Conservation (phyloP, 2,797 vertebrate species). For the Leptoclinus maculatus region DNA sequence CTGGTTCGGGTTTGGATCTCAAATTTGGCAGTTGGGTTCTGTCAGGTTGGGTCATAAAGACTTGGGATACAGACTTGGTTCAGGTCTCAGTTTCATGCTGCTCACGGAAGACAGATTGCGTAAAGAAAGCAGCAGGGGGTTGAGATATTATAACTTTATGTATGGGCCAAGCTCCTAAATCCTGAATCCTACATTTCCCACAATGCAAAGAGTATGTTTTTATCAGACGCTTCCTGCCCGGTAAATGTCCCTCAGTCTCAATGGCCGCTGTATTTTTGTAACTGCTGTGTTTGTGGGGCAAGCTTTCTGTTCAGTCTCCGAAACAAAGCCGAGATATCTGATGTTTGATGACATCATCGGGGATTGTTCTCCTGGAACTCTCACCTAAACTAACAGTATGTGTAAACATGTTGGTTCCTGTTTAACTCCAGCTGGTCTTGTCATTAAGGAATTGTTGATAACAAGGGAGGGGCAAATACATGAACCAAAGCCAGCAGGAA, state of each 20-base stretch:
- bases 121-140: not conserved
- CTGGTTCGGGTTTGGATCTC: not conserved
- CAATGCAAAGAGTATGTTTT: not conserved
- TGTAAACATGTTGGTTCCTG: not conserved
- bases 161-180: not conserved
- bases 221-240: not conserved
- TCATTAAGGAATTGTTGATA: constrained; percentile 6
- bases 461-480: not conserved
- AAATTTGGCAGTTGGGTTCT: not conserved
- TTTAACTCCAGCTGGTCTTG: constrained; percentile 2
- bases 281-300: not conserved
- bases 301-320: not conserved
- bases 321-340: not conserved
- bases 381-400: not conserved
- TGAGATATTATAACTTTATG: not conserved
- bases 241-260: not conserved
- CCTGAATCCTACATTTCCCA: not conserved
- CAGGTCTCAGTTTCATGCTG: too few relatives aligned
- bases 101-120: not conserved
- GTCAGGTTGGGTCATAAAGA: not conserved
- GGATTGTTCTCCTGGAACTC: too few relatives aligned
- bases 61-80: not conserved
- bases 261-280: too few relatives aligned
- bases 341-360: not conserved
- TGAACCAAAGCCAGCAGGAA: constrained; percentile 5